Evolutionary conservation across 2,113 vertebrate genomes (phyloP).

Genomic region (Oenanthe oenanthe): DNA sequence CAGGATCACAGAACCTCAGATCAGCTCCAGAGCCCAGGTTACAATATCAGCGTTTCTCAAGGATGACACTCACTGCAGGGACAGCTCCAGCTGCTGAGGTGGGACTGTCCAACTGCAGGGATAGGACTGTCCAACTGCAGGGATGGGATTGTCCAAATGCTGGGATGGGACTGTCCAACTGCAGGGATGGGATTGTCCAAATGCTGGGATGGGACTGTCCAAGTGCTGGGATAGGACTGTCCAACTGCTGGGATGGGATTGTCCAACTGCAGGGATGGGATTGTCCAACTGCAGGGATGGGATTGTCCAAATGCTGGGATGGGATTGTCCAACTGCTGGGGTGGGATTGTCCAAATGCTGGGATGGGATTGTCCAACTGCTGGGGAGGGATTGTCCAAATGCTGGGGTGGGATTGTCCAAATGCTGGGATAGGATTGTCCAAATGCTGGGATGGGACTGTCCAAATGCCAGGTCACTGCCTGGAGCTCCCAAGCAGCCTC

Average conservation of each 20-base stretch:
- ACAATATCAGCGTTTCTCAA: background rate
- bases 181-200: background rate
- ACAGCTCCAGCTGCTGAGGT: background rate
- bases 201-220: too few relatives aligned
- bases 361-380: too few relatives aligned
- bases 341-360: background rate
- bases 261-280: too few relatives aligned
- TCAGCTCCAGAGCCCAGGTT: background rate
- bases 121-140: background rate
- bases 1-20: too few relatives aligned
- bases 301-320: too few relatives aligned
- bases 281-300: too few relatives aligned
- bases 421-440: background rate
- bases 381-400: too few relatives aligned
- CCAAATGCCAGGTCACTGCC: background rate
- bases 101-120: background rate
- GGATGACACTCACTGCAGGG: background rate
- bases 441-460: background rate
- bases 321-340: background rate
- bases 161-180: too few relatives aligned
- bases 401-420: too few relatives aligned
- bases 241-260: too few relatives aligned
- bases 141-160: background rate
- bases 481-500: background rate
- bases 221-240: too few relatives aligned